phyloP scores from a whole-genome alignment of 2,797 vertebrate species.

The Eulemur coronatus region DNA sequence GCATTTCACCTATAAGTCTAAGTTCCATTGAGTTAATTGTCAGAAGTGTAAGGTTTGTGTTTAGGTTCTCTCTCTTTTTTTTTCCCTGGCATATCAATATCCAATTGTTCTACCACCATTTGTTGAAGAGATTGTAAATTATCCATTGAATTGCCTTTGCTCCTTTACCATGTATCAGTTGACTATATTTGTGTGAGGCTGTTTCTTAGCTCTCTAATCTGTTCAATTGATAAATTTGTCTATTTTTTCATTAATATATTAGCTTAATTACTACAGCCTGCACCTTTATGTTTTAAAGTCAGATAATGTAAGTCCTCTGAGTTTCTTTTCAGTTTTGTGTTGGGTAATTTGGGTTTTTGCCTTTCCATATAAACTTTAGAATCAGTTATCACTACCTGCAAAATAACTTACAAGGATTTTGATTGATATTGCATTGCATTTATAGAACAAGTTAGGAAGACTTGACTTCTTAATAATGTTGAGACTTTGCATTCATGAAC shows the following conservation, averaged over 20 bases:
- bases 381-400: not conserved
- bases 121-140: not conserved
- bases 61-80: not conserved
- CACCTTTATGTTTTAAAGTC: not conserved
- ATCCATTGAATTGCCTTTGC: not conserved
- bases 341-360: not conserved
- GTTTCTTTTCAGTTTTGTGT: not conserved
- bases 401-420: not conserved
- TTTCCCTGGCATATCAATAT: not conserved
- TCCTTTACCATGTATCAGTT: not conserved
- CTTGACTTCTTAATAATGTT: not conserved
- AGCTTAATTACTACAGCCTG: not conserved
- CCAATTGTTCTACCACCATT: not conserved
- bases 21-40: not conserved
- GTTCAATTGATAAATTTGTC: not conserved
- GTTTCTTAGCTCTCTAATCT: not conserved
- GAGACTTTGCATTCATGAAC: not conserved
- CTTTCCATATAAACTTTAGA: not conserved
- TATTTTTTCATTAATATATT: not conserved
- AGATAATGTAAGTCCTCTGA: not conserved
- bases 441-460: not conserved
- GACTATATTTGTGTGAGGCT: not conserved
- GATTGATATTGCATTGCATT: not conserved
- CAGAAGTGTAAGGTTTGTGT: not conserved
- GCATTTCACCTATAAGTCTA: not conserved